Conservation (phyloP, 2,888 invertebrate species). For the Sphecodes monilicornis region DNA sequence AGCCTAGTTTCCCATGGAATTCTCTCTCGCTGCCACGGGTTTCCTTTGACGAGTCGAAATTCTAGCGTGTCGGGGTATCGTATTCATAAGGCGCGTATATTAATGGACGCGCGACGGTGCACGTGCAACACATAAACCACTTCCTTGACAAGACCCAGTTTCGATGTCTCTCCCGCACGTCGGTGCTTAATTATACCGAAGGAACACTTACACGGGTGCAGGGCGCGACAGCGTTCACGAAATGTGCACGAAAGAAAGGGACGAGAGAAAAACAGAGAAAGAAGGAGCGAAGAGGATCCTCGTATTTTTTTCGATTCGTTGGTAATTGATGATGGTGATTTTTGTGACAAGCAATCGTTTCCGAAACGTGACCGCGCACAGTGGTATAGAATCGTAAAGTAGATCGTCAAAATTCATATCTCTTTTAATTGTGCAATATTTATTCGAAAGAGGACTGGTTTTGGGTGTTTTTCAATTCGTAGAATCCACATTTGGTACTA, state of each 20-base stretch:
- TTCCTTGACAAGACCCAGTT: conserved; percentile 71
- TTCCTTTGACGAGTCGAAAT: conserved; percentile 54
- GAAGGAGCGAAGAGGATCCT: background rate
- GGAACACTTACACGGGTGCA: conserved; percentile 53
- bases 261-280: background rate
- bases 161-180: conserved; percentile 57
- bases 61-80: conserved; percentile 51
- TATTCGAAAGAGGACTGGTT: too few species aligned
- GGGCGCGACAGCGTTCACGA: background rate
- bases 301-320: conserved; percentile 9
- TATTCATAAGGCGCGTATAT: conserved; percentile 45
- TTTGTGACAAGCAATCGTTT: background rate
- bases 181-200: conserved; percentile 61
- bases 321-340: conserved; percentile 32
- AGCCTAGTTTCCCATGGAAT: conserved; percentile 53
- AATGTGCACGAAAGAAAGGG: background rate
- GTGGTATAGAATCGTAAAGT: too few species aligned
- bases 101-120: conserved; percentile 33
- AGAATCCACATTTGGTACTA: too few species aligned
- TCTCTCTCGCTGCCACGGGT: conserved; percentile 27
- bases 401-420: too few species aligned
- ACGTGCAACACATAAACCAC: conserved; percentile 63
- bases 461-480: too few species aligned
- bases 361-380: conserved; percentile 7
- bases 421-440: too few species aligned